phyloP scores from a whole-genome alignment of 1,140 invertebrate species.

The Matsumurasca onukii region DNA sequence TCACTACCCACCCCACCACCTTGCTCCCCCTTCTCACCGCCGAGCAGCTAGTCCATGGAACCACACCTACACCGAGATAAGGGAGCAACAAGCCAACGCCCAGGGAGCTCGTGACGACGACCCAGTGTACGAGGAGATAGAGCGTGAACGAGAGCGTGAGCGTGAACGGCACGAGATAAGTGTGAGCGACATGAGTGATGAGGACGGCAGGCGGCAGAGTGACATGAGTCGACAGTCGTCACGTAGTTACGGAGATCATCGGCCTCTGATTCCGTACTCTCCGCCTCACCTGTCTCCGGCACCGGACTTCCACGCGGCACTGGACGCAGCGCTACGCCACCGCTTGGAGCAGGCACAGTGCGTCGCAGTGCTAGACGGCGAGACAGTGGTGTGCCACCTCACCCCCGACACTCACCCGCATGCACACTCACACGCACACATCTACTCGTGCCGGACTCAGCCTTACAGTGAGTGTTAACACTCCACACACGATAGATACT shows the following conservation, averaged over 20 bases:
- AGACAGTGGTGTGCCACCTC: slow-evolving; percentile 79
- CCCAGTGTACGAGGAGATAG: slow-evolving; percentile 81
- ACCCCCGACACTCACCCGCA: slow-evolving; percentile 63
- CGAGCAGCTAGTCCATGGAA: slow-evolving; percentile 50
- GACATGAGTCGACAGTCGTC: slow-evolving; percentile 75
- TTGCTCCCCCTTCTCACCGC: slow-evolving; percentile 32
- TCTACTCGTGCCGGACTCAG: slow-evolving; percentile 47
- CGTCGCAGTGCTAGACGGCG: slow-evolving; percentile 77
- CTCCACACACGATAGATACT: slow-evolving; percentile 13
- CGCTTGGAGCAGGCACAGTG: slow-evolving; percentile 60
- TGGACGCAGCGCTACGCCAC: slow-evolving; percentile 49
- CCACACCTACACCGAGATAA: slow-evolving; percentile 62
- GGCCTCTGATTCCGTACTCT: slow-evolving; percentile 70
- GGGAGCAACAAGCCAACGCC: slow-evolving; percentile 50
- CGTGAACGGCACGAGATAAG: slow-evolving; percentile 60
- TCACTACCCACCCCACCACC: slow-evolving; percentile 44
- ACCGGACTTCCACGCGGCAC: slow-evolving; percentile 44
- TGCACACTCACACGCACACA: slow-evolving; percentile 58
- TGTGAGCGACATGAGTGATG: slow-evolving; percentile 77
- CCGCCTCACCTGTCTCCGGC: slow-evolving; percentile 55
- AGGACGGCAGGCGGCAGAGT: slow-evolving; percentile 71
- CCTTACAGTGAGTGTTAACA: slow-evolving; percentile 60
- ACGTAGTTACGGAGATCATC: slow-evolving; percentile 76
- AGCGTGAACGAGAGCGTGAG: slow-evolving; percentile 52
- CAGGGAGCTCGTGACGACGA: slow-evolving; percentile 62